These are phyloP conservation scores for Epizoanthus fatuus DNA, from an alignment of 92 coral and sea anemone species.

Conservation along the genomic window DNA sequence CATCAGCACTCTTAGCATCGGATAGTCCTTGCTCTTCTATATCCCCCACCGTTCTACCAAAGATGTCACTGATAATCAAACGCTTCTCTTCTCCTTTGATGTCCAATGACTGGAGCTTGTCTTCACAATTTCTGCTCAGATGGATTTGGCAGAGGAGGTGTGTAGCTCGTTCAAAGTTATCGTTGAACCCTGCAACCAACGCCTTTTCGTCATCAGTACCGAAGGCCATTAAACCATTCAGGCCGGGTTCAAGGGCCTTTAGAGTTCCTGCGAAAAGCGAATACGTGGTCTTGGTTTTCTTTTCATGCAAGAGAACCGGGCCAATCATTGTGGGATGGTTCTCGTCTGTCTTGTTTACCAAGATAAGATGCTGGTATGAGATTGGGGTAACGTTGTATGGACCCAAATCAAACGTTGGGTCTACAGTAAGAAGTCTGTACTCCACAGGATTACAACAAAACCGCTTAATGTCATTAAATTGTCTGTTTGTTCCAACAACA, in stretches of 20 bases:
- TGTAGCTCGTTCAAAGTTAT: not conserved
- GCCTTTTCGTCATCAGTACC: conserved; percentile 33
- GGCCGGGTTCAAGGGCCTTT: conserved; percentile 48
- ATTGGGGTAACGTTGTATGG: conserved; percentile 67
- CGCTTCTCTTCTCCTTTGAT: conserved; percentile 17
- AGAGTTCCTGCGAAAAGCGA: not conserved
- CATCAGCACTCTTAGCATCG: conserved; percentile 50
- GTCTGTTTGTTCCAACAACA: conserved; percentile 41
- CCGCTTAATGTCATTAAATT: conserved; percentile 33
- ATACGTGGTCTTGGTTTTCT: not conserved
- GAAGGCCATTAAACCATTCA: conserved; percentile 51
- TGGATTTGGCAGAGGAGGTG: not conserved
- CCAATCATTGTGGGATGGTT: conserved; percentile 71
- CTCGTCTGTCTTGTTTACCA: conserved; percentile 35
- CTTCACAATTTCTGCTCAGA: conserved; percentile 3
- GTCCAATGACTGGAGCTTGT: not conserved
- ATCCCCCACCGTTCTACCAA: conserved; percentile 37
- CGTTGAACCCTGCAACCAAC: not conserved
- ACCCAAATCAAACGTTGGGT: conserved; percentile 72
- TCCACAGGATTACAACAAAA: conserved; percentile 56
- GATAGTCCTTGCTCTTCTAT: conserved; percentile 14
- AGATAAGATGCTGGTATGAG: conserved; percentile 63
- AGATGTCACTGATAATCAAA: conserved; percentile 2
- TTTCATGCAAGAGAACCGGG: conserved; percentile 68
- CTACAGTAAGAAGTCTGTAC: conserved; percentile 68